phyloP scores from a whole-genome alignment of 2,888 invertebrate genomes.

The Drosophila pseudotakahashii region DNA sequence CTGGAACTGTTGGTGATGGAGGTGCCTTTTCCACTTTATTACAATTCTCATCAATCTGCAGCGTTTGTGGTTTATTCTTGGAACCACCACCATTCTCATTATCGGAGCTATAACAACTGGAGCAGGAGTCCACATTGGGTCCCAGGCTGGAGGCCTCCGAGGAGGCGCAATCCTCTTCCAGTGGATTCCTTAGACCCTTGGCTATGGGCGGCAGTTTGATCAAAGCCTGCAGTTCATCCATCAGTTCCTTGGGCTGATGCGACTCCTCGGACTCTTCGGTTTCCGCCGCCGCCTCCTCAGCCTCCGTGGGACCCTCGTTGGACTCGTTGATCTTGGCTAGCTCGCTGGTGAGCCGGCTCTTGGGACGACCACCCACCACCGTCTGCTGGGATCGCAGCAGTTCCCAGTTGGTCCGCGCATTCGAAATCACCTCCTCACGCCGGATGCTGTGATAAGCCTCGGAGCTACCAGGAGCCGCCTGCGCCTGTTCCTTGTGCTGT shows the following conservation, averaged over 20 bases:
- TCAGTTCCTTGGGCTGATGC: slow-evolving; percentile 45
- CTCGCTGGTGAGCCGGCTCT: slow-evolving; percentile 67
- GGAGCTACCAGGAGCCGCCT: slow-evolving; percentile 83
- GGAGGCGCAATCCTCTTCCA: slow-evolving; percentile 65
- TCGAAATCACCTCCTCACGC: slow-evolving; percentile 93
- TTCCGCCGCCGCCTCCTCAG: slow-evolving; percentile 32
- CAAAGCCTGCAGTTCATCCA: slow-evolving; percentile 71
- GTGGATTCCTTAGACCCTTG: slow-evolving; percentile 57
- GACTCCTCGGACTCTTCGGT: slow-evolving; percentile 48
- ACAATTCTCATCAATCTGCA: slow-evolving; percentile 60
- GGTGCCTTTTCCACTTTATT: slow-evolving; percentile 51
- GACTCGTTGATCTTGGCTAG: slow-evolving; percentile 77
- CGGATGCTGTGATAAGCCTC: slow-evolving; percentile 86
- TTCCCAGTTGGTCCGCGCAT: slow-evolving; percentile 95
- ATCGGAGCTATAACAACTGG: slow-evolving; percentile 86
- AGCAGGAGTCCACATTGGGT: slow-evolving; percentile 88
- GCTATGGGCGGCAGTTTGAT: slow-evolving; percentile 81
- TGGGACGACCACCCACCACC: slow-evolving; percentile 67
- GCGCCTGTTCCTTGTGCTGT: slow-evolving; percentile 89
- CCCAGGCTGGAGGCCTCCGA: slow-evolving; percentile 89
- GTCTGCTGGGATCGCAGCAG: slow-evolving; percentile 88
- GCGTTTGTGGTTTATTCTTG: slow-evolving; percentile 31
- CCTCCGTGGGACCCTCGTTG: slow-evolving; percentile 57
- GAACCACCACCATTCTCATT: slow-evolving; percentile 72
- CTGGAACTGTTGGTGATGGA: slow-evolving; percentile 6